phyloP scores from a whole-genome alignment of 2,797 vertebrate species.

The Silurus aristotelis region DNA sequence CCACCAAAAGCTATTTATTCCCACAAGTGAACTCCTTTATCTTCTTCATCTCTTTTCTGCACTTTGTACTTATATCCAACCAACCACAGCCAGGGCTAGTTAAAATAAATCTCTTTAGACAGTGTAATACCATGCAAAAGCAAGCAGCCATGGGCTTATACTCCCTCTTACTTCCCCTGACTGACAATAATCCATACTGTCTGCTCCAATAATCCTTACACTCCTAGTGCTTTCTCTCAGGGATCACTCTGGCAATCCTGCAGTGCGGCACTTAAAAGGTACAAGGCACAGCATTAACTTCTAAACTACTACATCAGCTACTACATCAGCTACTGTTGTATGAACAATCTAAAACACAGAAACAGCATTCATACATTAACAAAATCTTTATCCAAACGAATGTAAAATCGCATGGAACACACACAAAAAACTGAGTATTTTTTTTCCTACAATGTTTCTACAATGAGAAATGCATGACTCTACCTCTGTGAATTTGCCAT shows the following conservation, averaged over 20 bases:
- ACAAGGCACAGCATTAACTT: background rate
- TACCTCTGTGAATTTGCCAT: no score
- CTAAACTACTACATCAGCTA: no score
- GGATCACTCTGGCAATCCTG: constrained; percentile 60
- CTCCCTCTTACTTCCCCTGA: constrained; percentile 26
- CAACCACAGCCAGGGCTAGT: constrained; percentile 23
- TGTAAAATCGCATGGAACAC: no score
- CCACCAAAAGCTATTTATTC: constrained; percentile 2
- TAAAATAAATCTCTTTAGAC: background rate
- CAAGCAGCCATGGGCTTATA: constrained; percentile 42
- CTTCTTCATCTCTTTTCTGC: constrained; percentile 8
- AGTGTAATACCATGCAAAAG: constrained; percentile 5
- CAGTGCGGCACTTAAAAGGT: background rate
- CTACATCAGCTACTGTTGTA: background rate
- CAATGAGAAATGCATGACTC: no score
- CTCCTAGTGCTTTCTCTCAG: constrained; percentile 65
- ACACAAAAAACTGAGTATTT: no score
- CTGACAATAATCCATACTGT: constrained; percentile 64
- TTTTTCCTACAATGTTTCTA: no score
- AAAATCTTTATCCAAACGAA: background rate
- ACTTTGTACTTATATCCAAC: constrained; percentile 42
- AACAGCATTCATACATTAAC: background rate
- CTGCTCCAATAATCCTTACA: constrained; percentile 66
- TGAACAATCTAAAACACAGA: background rate
- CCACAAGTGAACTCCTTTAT: constrained; percentile 22